Base-by-base conservation (phyloP, 2,113 vertebrate species). In the Myotis davidii region DNA sequence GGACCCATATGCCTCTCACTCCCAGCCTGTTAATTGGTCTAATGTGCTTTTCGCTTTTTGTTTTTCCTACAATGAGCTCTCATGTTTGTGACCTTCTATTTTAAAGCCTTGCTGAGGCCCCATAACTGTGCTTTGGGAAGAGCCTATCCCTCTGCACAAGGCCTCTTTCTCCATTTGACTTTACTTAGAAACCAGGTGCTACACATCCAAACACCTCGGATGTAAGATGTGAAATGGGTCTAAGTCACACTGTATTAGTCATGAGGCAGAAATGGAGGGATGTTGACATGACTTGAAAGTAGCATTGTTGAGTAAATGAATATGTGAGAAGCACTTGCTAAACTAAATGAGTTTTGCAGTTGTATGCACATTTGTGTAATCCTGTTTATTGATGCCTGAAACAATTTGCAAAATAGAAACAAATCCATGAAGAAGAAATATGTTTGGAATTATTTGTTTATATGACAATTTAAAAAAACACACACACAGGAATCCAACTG, bases 201-300 rank as follows among this genome's bases (percentile, higher is more conserved):
- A 92, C 88, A 92, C 88, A 94, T 79, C 76, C 77, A 29, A 91
- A 96, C 96, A 96, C 96, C 96, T 97, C 72, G 64, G 97, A 96
- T 95, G 96, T 97, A 96, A 97, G 97, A 97, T 89, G 94, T 93
- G 97, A 50, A 97, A 96, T 91, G 37, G 10, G 97, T 96, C 98
- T 97, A 86, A 97, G 97, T 96, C 98, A 98, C 98, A 98, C 98
- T 98, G 98, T 98, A 98, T 98, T 98, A 98, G 98, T 98, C 98
- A 98, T 98, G 98, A 98, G 98, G 96, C 96, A 34, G 97, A 93
- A 94, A 97, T 91, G 87, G 97, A 98, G 97, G 96, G 96, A 98
- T 98, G 98, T 98, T 98, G 98, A 97, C 97, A 65, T 96, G 98
- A 98, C 97, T 98, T 94, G 97, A 97, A 98, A 98, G 97, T 97